A percentile compares a stretch with the other conserved stretches of the same genome.
phyloP scores from a whole-genome alignment of 2,888 invertebrate species.

The Norana najaformis region DNA sequence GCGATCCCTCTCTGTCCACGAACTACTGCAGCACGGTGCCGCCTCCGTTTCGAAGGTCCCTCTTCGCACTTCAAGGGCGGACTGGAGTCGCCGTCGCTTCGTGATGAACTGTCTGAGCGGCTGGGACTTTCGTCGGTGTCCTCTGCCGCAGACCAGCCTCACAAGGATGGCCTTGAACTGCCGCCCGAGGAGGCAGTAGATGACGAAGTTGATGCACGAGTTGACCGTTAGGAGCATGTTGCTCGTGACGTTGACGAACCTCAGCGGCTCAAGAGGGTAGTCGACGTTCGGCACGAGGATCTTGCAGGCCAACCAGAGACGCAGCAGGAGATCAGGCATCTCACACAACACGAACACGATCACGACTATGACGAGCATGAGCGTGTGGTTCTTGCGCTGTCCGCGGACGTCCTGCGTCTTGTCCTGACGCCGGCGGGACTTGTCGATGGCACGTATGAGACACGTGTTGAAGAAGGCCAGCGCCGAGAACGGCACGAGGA shows the following conservation, averaged over 20 bases:
- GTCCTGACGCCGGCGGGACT: conserved; percentile 23
- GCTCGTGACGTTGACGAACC: conserved; percentile 40
- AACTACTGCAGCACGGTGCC: not conserved
- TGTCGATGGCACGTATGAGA: conserved; percentile 43
- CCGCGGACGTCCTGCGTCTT: not conserved
- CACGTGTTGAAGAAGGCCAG: conserved; percentile 45
- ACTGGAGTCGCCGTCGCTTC: not conserved
- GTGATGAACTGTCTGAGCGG: not conserved
- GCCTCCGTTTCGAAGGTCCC: not conserved
- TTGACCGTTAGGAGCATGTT: conserved; percentile 45
- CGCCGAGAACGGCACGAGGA: conserved; percentile 41
- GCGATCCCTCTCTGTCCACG: not conserved
- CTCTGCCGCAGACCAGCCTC: conserved; percentile 36
- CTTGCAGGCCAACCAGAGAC: conserved; percentile 40
- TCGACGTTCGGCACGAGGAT: conserved; percentile 29
- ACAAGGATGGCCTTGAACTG: conserved; percentile 43
- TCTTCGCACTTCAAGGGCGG: not conserved
- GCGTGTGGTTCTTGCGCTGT: conserved; percentile 33
- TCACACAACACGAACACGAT: conserved; percentile 44
- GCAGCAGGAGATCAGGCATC: conserved; percentile 42
- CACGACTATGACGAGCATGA: conserved; percentile 42
- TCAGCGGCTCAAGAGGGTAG: conserved; percentile 33
- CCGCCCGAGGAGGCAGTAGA: conserved; percentile 45
- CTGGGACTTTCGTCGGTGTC: not conserved
- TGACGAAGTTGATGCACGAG: conserved; percentile 45